Base-by-base conservation (phyloP, 2,797 vertebrate genomes). In the Centropyge bicolor region DNA sequence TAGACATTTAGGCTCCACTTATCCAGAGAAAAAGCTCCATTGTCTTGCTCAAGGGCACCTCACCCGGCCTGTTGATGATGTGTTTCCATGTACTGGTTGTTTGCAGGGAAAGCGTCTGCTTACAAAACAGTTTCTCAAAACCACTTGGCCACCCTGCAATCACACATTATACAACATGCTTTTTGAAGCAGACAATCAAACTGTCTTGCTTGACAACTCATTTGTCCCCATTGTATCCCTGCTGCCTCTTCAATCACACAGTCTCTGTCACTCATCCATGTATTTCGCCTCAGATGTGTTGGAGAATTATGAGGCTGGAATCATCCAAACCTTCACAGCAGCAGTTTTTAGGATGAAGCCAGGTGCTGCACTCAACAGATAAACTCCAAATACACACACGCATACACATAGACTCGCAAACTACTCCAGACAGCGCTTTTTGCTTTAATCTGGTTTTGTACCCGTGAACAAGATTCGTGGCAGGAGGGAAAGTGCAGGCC, bases 361-460 rank as follows among this genome's bases (percentile, higher is more conserved):
- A 82, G 78, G 60, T 76, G 64, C 83, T 76, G 87, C 76, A 78
- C 40, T 55, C 13, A 16, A 54, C 68, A 77, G 66, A 88, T 83
- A 84, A 85, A 81, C 61, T 52, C 27, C 35, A 22, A 45, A 76
- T 12, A 70, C 70, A 68, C 60, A 66, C 49, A 35, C 45, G 59
- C 36, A 49, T 16, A 38, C 52, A 35, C 36, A 38, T 61, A 41
- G 38, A 57, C 22, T 19, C 31, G 35, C 51, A 56, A 49, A 63
- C 60, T 0, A 38, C 49, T 70, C 22, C 40, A 71, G 36, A 72
- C 61, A 24, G 51, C 43, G 51, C 41, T 83, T 81, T 49, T 65
- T 67, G 48, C 52, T 88, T 84, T 68, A 83, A 88, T 90, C 80
- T 82, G 64, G 56, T 76, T 87, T 89, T 87, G 70, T 72, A 72